These are phyloP conservation scores for Mustela lutreola DNA, from an alignment of 2,113 vertebrate genomes.

Conservation along the genomic window DNA sequence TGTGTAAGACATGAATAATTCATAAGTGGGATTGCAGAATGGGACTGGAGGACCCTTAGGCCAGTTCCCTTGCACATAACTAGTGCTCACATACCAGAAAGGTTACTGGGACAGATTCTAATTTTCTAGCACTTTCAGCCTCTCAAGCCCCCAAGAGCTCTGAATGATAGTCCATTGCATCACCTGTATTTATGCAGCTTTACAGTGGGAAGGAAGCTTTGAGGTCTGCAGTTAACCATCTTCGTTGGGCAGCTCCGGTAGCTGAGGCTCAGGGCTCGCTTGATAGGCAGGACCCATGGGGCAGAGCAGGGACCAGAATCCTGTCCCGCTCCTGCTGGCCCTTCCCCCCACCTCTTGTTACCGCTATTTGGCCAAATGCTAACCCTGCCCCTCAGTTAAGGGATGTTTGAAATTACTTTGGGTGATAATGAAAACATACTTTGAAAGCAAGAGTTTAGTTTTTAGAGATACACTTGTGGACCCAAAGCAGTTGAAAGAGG, in stretches of 20 bases:
- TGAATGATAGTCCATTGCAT: background rate
- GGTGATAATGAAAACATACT: background rate
- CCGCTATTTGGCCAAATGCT: background rate
- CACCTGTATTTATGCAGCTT: background rate
- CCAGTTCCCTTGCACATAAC: background rate
- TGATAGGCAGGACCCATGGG: accelerated
- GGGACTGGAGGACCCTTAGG: background rate
- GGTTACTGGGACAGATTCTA: slow-evolving; percentile 36
- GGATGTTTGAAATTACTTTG: background rate
- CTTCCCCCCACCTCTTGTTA: background rate
- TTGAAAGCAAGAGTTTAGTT: background rate
- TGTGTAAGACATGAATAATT: slow-evolving; percentile 52
- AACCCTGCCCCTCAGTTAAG: background rate
- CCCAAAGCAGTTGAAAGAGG: background rate
- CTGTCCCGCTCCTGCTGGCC: no score
- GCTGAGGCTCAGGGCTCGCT: background rate
- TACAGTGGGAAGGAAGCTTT: background rate
- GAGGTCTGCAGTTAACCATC: background rate
- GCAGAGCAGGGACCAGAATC: background rate
- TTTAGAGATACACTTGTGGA: background rate
- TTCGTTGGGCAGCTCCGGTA: background rate
- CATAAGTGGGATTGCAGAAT: background rate
- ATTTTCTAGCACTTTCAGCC: background rate
- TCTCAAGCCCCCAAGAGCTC: background rate
- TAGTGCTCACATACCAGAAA: slow-evolving; percentile 7